Evolutionary conservation across 2,113 vertebrate species (phyloP).

Genomic region (Peromyscus polionotus): DNA sequence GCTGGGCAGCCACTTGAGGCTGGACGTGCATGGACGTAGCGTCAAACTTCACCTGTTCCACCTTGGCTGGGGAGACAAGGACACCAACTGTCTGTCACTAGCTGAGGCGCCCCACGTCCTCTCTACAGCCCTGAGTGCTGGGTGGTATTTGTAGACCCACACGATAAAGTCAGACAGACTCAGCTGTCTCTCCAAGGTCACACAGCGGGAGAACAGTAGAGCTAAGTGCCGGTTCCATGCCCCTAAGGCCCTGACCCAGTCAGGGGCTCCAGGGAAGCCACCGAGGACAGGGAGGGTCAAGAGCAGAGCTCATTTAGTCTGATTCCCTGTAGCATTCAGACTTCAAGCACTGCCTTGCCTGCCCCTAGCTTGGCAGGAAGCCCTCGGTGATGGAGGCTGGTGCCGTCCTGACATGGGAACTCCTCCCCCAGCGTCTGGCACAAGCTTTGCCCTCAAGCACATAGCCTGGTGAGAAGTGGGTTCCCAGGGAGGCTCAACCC

Average conservation of each 20-base stretch:
- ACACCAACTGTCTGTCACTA: background rate
- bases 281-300: background rate
- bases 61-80: constrained; percentile 88
- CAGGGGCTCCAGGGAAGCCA: background rate
- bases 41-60: constrained; percentile 94
- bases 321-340: background rate
- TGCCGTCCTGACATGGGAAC: background rate
- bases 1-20: constrained; percentile 91
- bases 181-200: background rate
- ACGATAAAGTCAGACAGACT: constrained; percentile 11
- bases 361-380: background rate
- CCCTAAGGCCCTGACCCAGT: background rate
- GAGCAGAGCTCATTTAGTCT: background rate
- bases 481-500: background rate
- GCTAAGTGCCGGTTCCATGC: background rate
- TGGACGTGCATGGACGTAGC: constrained; percentile 89
- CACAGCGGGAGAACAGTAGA: background rate
- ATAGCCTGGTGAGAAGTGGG: background rate
- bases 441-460: background rate
- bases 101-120: background rate
- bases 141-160: background rate
- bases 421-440: background rate
- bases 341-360: background rate
- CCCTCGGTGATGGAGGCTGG: background rate
- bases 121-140: background rate